These are phyloP conservation scores for Chloroceryle aenea DNA, from an alignment of 2,113 vertebrate genomes.

Conservation along the genomic window DNA sequence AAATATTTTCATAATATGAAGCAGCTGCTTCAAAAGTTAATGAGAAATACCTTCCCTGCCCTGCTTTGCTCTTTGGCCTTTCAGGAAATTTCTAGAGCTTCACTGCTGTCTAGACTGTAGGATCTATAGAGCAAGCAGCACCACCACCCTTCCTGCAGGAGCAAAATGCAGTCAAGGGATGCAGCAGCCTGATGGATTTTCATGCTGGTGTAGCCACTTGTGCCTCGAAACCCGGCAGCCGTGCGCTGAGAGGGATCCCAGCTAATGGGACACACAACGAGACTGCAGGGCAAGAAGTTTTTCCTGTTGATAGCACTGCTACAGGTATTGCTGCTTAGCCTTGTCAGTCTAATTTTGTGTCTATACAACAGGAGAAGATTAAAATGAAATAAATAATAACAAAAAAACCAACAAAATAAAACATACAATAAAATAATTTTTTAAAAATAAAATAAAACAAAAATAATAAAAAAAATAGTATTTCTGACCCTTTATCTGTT, in stretches of 20 bases:
- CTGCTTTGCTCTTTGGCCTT: background rate
- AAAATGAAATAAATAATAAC: no score
- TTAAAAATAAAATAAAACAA: no score
- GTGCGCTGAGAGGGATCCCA: background rate
- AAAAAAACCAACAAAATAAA: no score
- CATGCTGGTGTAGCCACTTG: background rate
- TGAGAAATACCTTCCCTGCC: background rate
- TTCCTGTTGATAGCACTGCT: background rate
- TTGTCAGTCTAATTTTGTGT: background rate
- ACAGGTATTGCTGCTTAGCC: background rate
- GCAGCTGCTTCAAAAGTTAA: background rate
- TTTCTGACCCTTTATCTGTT: background rate
- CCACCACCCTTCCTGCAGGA: background rate
- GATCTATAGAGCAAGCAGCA: background rate
- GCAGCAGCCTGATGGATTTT: background rate
- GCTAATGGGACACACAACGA: background rate
- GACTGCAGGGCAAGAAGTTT: background rate
- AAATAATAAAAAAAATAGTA: background rate
- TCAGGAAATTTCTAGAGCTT: conserved; percentile 12
- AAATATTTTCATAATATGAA: background rate
- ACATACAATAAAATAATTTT: no score
- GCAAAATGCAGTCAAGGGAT: background rate
- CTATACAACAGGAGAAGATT: background rate
- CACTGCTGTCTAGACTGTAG: background rate
- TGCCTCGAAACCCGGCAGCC: background rate